These are phyloP conservation scores for Gnathonemus longibarbis DNA, from an alignment of 2,113 vertebrate species.

Conservation along the genomic window DNA sequence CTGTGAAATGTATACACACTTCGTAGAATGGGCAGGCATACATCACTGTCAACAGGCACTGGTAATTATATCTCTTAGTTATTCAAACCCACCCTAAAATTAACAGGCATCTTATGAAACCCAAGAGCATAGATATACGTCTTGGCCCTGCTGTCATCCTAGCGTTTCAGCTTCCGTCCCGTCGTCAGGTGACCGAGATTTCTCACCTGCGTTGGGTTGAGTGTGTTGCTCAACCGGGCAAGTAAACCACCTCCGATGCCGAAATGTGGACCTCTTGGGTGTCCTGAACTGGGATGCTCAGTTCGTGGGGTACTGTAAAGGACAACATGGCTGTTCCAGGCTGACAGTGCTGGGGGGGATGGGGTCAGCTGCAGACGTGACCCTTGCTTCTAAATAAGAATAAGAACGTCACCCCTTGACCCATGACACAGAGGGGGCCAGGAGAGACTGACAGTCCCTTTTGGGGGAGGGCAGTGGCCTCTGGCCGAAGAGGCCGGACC, in stretches of 20 bases:
- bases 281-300: background rate
- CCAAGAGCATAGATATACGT: background rate
- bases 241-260: background rate
- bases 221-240: background rate
- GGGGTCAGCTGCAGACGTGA: background rate
- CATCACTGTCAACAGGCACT: background rate
- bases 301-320: background rate
- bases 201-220: background rate
- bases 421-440: slow-evolving; percentile 30
- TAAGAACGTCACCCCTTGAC: background rate
- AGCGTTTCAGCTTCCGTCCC: background rate
- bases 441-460: slow-evolving; percentile 55
- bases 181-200: background rate
- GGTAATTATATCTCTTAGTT: background rate
- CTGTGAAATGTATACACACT: background rate
- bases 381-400: slow-evolving; percentile 8
- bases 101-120: background rate
- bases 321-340: background rate
- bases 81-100: background rate
- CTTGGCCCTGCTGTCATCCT: background rate
- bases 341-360: background rate
- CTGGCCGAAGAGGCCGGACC: slow-evolving; percentile 53
- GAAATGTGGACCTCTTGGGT: background rate
- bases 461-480: slow-evolving; percentile 38
- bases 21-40: background rate